Evolutionary conservation across 2,888 invertebrate species (phyloP), one percentile per base, ranked within the genome.

Genomic region (Bellardia pandia): DNA sequence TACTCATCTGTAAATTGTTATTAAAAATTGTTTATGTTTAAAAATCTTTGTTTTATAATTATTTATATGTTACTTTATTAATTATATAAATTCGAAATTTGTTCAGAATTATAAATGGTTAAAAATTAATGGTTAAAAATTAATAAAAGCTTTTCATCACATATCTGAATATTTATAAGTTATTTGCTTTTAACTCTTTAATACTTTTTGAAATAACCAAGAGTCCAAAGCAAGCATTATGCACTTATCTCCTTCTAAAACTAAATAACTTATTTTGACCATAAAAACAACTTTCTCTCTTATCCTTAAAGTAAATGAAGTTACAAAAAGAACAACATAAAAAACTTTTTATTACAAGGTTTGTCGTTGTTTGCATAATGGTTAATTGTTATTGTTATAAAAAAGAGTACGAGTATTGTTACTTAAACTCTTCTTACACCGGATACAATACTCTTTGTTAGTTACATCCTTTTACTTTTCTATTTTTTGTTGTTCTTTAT

Each of bases 331-430:
- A 74, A 14, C 7, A 76, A 14, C 30, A 58, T 60, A 60, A 14
- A 23, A 72, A 84, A 71, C 53, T 86, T 84, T 86, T 82, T 86
- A 64, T 77, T 64, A 71, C 62, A 84, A 23, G 76, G 53, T 84
- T 77, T 88, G 86, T 86, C 86, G 77, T 77, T 89, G 89, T 88
- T 88, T 81, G 87, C 81, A 83, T 89, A 86, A 89, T 86, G 87
- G 88, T 85, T 89, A 88, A 88, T 86, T 89, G 89, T 88, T 88
- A 82, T 82, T 83, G 84, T 62, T 76, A 71, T 1, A 23, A 23
- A 23, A 23, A 23, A 8, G 45, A 68, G 37, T 5, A 45, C 42
- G 16, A 81, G 9, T 11, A 62, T 82, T 69, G 40, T 62, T 53
- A 48, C 71, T 79, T 76, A 83, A 86, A 76, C 71, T 83, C 77